Evolutionary conservation across 2,113 vertebrate genomes (phyloP), one percentile per base, ranked within the genome.

Genomic region (Tetrax tetrax): DNA sequence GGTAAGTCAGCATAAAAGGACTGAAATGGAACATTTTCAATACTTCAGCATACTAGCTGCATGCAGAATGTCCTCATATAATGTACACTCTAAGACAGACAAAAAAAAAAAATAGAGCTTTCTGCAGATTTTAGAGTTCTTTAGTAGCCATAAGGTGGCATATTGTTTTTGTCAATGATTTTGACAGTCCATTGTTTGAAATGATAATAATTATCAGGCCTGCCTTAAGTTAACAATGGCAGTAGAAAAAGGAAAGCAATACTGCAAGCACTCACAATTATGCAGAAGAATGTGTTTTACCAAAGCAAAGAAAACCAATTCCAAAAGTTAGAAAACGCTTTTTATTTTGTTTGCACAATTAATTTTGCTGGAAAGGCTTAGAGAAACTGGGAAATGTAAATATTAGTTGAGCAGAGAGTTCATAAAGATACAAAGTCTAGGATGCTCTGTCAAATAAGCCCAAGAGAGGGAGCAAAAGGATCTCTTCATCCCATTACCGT

Each of bases 351-450:
- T 76, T 45, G 70, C 71, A 79, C 25, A 60, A 93, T 45, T 24
- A 66, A 87, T 31, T 47, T 57, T 43, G 81, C 23, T 59, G 59
- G 59, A 90, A 78, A 95, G 45, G 76, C 90, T 96, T 81, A 80
- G 92, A 94, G 96, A 88, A 80, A 93, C 48, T 48, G 45, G 79
- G 86, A 90, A 93, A 93, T 2, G 16, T 77, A 90, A 92, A 74
- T 51, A 77, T 97, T 98, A 98, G 98, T 95, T 71, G 76, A 87
- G 93, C 96, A 97, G 71, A 94, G 95, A 96, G 95, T 81, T 94
- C 82, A 87, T 94, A 93, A 89, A 96, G 91, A 83, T 56, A 91
- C 94, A 72, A 97, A 97, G 90, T 87, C 41, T 56, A 90, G 61
- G 83, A 84, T 68, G 88, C 37, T 95, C 68, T 68, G 84, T 90